phyloP scores from a whole-genome alignment of 2,888 invertebrate species.

The Lasioglossum zephyrum region DNA sequence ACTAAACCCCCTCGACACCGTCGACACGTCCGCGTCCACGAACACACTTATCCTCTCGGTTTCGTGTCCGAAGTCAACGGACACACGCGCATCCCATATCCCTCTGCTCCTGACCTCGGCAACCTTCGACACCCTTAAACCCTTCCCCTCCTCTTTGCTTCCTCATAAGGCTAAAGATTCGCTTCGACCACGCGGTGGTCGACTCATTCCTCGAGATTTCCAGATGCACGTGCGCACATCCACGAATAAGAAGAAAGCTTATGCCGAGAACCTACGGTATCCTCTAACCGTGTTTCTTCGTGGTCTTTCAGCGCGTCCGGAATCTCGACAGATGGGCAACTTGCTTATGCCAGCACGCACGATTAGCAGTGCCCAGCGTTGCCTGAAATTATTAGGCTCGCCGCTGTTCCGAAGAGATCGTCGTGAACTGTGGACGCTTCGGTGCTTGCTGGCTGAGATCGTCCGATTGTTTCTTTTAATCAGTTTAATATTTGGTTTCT shows the following conservation, averaged over 20 bases:
- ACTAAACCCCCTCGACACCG: slow-evolving; percentile 37
- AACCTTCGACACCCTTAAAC: slow-evolving; percentile 42
- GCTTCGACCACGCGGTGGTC: not conserved
- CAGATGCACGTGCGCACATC: slow-evolving; percentile 16
- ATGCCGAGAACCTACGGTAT: slow-evolving; percentile 28
- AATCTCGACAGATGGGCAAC: not conserved
- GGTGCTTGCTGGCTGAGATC: not conserved
- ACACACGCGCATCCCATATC: slow-evolving; percentile 12
- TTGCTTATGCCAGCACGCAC: not conserved
- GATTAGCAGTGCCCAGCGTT: slow-evolving; percentile 5
- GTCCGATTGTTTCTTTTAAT: not conserved
- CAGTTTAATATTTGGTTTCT: not conserved
- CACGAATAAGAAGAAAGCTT: slow-evolving; percentile 7
- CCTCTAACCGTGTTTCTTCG: not conserved
- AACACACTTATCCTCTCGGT: slow-evolving; percentile 27
- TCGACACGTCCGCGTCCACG: slow-evolving; percentile 9
- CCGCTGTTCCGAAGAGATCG: not conserved
- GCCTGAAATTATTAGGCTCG: not conserved
- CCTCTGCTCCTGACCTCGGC: slow-evolving; percentile 51
- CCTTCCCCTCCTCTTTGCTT: not conserved
- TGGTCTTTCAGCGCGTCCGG: not conserved
- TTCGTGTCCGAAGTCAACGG: slow-evolving; percentile 19
- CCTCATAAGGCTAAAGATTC: not conserved
- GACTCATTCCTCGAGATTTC: slow-evolving; percentile 19
- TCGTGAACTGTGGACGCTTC: not conserved